A percentile compares a stretch with the other conserved stretches of the same genome.
Conservation (phyloP, 2,113 vertebrate genomes). For the Aspiorhynchus laticeps region DNA sequence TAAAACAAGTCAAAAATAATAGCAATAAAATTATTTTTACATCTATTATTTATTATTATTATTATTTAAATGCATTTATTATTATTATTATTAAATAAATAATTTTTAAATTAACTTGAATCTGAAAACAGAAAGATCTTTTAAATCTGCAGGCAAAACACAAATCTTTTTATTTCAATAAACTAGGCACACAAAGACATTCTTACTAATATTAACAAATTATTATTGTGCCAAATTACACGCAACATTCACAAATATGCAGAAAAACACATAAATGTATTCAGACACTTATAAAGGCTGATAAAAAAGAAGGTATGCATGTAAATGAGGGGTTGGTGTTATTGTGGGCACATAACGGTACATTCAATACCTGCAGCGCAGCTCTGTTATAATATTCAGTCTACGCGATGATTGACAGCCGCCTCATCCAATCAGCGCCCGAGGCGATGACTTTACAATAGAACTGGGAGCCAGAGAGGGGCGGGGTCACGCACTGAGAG, state of each 20-base stretch:
- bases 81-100: too few relatives aligned
- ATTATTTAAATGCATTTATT: too few relatives aligned
- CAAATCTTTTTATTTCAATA: background rate
- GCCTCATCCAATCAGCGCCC: constrained; percentile 40
- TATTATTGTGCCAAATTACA: background rate
- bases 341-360: constrained; percentile 49
- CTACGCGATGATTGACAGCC: constrained; percentile 65
- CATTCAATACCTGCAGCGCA: constrained; percentile 45
- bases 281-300: background rate
- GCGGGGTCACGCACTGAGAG: constrained; percentile 48
- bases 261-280: background rate
- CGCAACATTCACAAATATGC: background rate
- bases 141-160: background rate
- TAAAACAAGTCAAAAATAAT: too few relatives aligned
- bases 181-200: too few relatives aligned
- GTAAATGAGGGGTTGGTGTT: constrained; percentile 47
- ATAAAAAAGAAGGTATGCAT: background rate
- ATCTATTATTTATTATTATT: too few relatives aligned
- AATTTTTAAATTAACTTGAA: background rate
- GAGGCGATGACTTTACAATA: constrained; percentile 46
- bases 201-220: background rate
- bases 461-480: constrained; percentile 54
- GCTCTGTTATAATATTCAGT: constrained; percentile 40
- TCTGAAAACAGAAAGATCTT: background rate
- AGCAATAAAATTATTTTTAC: too few relatives aligned